These are phyloP conservation scores for Caiman crocodilus DNA, from an alignment of 2,797 vertebrate species.

Conservation along the genomic window DNA sequence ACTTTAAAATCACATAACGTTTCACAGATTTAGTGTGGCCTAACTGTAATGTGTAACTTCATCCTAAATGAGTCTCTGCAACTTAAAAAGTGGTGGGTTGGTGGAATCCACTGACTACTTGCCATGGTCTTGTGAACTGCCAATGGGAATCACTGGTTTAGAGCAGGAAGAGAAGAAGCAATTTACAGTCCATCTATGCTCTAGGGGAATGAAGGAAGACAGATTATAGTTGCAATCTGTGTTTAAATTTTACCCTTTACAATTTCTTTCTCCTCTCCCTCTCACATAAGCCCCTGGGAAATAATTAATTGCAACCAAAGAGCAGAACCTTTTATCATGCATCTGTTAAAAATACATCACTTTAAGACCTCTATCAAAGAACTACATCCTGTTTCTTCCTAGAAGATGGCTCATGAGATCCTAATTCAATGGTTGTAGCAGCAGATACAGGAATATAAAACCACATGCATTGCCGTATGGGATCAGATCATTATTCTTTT, in stretches of 20 bases:
- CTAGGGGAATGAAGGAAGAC: slow-evolving; percentile 56
- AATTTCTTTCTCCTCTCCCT: not conserved
- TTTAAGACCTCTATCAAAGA: not conserved
- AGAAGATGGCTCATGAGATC: not conserved
- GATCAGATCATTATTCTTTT: not conserved
- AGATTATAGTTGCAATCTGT: slow-evolving; percentile 45
- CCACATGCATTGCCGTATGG: not conserved
- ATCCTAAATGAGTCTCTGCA: too few relatives aligned
- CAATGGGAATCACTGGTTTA: slow-evolving; percentile 58
- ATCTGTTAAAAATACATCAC: not conserved
- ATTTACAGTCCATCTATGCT: slow-evolving; percentile 55
- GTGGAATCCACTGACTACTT: too few relatives aligned
- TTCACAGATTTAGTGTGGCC: too few relatives aligned
- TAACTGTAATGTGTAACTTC: too few relatives aligned
- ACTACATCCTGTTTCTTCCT: not conserved
- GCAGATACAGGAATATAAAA: not conserved
- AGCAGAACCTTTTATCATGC: not conserved
- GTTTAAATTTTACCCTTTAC: slow-evolving; percentile 17
- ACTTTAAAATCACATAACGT: too few relatives aligned
- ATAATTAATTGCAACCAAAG: not conserved
- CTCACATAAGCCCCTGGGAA: not conserved
- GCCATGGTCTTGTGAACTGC: too few relatives aligned
- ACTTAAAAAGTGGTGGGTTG: too few relatives aligned
- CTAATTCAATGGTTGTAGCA: not conserved
- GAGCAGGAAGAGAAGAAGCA: slow-evolving; percentile 56